Evolutionary conservation across 1,140 invertebrate species (phyloP), one percentile per base, ranked within the genome.

Genomic region (Chymomyza costata): DNA sequence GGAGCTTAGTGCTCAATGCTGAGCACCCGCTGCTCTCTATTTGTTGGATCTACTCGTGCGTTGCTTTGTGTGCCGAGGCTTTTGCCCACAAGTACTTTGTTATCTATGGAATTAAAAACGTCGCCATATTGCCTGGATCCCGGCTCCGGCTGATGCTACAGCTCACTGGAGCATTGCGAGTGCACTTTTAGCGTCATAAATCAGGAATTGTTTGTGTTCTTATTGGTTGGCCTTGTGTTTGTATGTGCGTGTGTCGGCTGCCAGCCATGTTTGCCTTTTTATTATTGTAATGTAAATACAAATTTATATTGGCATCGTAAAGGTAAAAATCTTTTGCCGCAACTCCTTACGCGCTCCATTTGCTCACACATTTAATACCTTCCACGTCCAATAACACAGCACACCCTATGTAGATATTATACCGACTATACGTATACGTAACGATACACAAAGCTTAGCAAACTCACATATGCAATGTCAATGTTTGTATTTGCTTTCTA

Each of bases 301-400:
- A 80, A 82, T 80, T 82, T 82, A 82, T 80, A 82, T 83, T 78
- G 71, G 68, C 65, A 73, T 80, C 71, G 80, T 82, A 83, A 82
- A 82, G 80, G 80, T 83, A 70, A 55, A 57, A 74, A 66, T 67
- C 62, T 68, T 71, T 65, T 48, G 58, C 39, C 52, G 38, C 73
- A 78, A 56, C 48, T 59, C 51, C 70, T 78, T 71, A 70, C 65
- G 71, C 62, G 61, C 62, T 47, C 48, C 30, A 56, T 46, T 25
- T 21, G 16, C 18, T 16, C 3, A 25, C 38, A 39, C 30, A 31
- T 16, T 8, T 25, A 8, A 25, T 8, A 30, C 41, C 21, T 48
- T 19, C 25, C 39, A 21, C 37, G 35, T n/a, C 35, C 45, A 18
- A 44, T 16, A 52, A 19, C 21, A 3, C 21, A 25, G 3, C 21